A percentile compares a stretch with the other conserved stretches of the same genome.
These are phyloP conservation scores for Sternarchorhynchus goeldii DNA, from an alignment of 2,797 vertebrate species.

Conservation along the genomic window DNA sequence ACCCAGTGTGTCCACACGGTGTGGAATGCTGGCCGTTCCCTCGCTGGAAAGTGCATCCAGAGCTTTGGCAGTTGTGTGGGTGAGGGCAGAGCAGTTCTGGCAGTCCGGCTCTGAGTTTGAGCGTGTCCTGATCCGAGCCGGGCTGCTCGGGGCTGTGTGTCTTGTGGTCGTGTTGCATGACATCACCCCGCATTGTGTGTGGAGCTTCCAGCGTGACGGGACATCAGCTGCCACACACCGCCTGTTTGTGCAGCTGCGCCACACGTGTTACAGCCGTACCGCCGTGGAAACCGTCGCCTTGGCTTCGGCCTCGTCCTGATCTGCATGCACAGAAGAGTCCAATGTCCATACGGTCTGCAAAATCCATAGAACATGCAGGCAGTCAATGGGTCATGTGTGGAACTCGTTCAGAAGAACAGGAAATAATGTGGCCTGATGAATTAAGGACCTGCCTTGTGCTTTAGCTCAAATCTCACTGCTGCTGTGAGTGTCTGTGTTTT, in stretches of 20 bases:
- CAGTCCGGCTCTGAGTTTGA: conserved; percentile 16
- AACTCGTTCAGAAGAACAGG: conserved; percentile 8
- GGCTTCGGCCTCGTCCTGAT: conserved; percentile 1
- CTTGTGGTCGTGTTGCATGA: conserved; percentile 47
- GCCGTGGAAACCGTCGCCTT: background rate
- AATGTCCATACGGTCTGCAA: background rate
- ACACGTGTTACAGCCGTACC: conserved; percentile 14
- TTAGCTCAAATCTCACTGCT: conserved; percentile 19
- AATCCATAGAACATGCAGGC: background rate
- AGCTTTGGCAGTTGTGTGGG: conserved; percentile 40
- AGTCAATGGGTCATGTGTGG: background rate
- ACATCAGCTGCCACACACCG: conserved; percentile 19
- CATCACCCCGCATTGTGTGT: conserved; percentile 41
- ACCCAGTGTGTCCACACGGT: conserved; percentile 14
- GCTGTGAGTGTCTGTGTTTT: conserved; percentile 8
- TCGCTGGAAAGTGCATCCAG: conserved; percentile 32
- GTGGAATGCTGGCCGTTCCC: background rate
- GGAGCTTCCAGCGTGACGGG: conserved; percentile 19
- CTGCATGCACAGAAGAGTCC: background rate
- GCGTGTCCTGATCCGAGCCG: conserved; percentile 24
- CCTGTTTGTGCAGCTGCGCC: conserved; percentile 48
- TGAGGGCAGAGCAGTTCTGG: conserved; percentile 25
- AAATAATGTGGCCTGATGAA: background rate
- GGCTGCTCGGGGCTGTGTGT: conserved; percentile 23
- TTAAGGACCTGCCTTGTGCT: background rate